Percentiles rank a stretch among this genome's conserved stretches.
Conservation (phyloP, 2,888 invertebrate species). For the Nowickia ferox region DNA sequence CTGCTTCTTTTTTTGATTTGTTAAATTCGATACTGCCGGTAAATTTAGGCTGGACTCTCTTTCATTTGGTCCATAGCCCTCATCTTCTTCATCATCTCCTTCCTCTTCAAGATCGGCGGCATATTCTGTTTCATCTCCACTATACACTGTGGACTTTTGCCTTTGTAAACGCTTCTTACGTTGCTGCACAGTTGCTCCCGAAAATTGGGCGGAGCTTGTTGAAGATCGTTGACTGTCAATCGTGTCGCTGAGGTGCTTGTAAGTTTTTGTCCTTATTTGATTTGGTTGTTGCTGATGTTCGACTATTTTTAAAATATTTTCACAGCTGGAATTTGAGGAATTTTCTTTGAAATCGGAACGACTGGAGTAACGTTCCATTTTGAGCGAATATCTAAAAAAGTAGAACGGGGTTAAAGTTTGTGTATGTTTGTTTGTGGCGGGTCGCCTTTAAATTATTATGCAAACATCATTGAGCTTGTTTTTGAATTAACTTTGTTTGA, state of each 20-base stretch:
- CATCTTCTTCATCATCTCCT: conserved; percentile 72
- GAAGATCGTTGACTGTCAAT: conserved; percentile 35
- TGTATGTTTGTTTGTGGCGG: not conserved
- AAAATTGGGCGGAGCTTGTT: not conserved
- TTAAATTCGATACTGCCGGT: conserved; percentile 49
- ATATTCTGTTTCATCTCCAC: conserved; percentile 75
- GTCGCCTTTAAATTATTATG: conserved; percentile 21
- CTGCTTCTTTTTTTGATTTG: conserved; percentile 66
- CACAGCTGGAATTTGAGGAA: conserved; percentile 55
- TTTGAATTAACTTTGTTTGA: no score
- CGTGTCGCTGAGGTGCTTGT: conserved; percentile 32
- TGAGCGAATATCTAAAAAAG: conserved; percentile 8
- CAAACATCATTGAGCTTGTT: conserved; percentile 43
- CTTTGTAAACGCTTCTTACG: conserved; percentile 77
- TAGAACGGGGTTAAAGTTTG: not conserved
- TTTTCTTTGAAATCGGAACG: conserved; percentile 65
- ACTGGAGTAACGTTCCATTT: conserved; percentile 55
- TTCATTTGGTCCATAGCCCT: conserved; percentile 64
- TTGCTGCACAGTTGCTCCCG: conserved; percentile 58
- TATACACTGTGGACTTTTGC: conserved; percentile 74
- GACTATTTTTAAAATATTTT: conserved; percentile 59
- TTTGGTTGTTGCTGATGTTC: conserved; percentile 48
- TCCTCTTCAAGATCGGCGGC: conserved; percentile 79
- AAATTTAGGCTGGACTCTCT: conserved; percentile 43
- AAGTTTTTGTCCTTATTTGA: conserved; percentile 48